Evolutionary conservation across 1,140 invertebrate genomes (phyloP).

Genomic region (Achroia grisella): DNA sequence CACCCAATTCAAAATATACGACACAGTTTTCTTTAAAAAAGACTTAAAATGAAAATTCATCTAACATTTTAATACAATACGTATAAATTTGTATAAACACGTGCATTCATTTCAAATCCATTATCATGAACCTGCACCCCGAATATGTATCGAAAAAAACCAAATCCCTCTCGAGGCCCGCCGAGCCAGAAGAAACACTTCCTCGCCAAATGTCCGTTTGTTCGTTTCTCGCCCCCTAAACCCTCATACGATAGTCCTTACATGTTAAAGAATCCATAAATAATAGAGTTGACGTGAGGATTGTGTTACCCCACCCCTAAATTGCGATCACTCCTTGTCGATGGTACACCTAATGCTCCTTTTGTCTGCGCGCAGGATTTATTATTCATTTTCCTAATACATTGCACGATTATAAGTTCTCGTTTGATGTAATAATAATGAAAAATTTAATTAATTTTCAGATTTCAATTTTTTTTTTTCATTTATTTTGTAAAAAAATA

Average conservation of each 20-base stretch:
- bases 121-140: not conserved
- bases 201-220: slow-evolving; percentile 59
- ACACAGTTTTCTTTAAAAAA: too few species aligned
- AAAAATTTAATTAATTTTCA: slow-evolving; percentile 14
- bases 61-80: too few species aligned
- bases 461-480: too few species aligned
- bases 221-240: slow-evolving; percentile 26
- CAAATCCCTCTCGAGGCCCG: slow-evolving; percentile 40
- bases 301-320: slow-evolving; percentile 48
- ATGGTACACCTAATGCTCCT: slow-evolving; percentile 61
- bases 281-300: slow-evolving; percentile 71
- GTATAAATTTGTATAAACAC: too few species aligned
- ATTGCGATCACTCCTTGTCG: slow-evolving; percentile 48
- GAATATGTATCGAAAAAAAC: slow-evolving; percentile 5
- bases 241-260: slow-evolving; percentile 43
- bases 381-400: slow-evolving; percentile 69
- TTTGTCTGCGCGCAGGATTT: slow-evolving; percentile 69
- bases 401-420: too few species aligned
- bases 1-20: too few species aligned
- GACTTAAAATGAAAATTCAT: too few species aligned
- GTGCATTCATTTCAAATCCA: too few species aligned
- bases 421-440: not conserved
- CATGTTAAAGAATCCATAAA: slow-evolving; percentile 73
- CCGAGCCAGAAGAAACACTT: slow-evolving; percentile 62
- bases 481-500: too few species aligned